Evolutionary conservation across 2,888 invertebrate species (phyloP).

Genomic region (Sphaeridia pumilis): DNA sequence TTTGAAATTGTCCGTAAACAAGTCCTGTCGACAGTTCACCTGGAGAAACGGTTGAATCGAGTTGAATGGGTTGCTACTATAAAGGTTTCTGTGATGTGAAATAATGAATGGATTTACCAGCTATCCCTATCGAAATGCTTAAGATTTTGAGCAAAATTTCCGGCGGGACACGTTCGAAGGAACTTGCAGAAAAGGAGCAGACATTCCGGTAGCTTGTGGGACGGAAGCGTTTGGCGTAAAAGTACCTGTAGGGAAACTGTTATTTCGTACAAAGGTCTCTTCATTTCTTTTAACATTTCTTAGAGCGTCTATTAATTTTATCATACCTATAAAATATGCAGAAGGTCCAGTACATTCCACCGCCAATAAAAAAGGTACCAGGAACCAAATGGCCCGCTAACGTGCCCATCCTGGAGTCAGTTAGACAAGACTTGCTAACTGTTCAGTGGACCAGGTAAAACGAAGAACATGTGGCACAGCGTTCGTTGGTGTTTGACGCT

Average conservation of each 20-base stretch:
- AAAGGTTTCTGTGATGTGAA: neutral
- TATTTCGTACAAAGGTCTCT: slow-evolving; percentile 4
- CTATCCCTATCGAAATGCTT: slow-evolving; percentile 37
- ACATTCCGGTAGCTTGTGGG: slow-evolving; percentile 30
- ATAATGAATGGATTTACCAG: slow-evolving; percentile 24
- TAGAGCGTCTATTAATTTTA: neutral
- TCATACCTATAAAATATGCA: slow-evolving; percentile 36
- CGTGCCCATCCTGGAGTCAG: slow-evolving; percentile 18
- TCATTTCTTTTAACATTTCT: slow-evolving; percentile 8
- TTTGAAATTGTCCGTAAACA: neutral
- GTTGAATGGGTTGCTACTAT: neutral
- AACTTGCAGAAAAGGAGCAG: slow-evolving; percentile 26
- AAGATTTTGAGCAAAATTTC: slow-evolving; percentile 38
- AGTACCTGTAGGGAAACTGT: slow-evolving; percentile 28
- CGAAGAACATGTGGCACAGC: no score
- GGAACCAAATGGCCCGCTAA: slow-evolving; percentile 43
- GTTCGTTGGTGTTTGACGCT: no score
- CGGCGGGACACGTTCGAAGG: slow-evolving; percentile 25
- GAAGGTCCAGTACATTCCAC: slow-evolving; percentile 37
- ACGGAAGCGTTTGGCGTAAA: slow-evolving; percentile 31
- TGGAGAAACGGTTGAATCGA: neutral
- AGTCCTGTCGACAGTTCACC: no score
- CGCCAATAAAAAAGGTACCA: slow-evolving; percentile 39
- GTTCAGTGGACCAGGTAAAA: no score
- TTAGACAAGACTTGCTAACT: no score